A percentile compares a stretch with the other conserved stretches of the same genome.
phyloP scores from a whole-genome alignment of 2,113 vertebrate genomes.

The Meleagris gallopavo region DNA sequence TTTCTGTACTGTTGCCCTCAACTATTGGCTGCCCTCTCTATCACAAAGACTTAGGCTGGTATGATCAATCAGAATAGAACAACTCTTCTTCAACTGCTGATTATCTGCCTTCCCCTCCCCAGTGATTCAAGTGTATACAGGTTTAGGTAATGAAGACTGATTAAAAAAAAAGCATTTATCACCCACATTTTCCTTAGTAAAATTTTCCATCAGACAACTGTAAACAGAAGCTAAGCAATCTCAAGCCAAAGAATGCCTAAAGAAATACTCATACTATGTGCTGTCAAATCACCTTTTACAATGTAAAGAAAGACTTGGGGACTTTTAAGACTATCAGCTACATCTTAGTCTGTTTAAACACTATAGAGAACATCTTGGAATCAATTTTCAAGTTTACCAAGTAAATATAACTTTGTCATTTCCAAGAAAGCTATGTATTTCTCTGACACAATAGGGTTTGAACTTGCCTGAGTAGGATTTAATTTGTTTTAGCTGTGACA shows the following conservation, averaged over 20 bases:
- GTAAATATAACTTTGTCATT: neutral
- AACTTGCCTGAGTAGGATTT: neutral
- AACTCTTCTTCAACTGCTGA: neutral
- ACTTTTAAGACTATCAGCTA: neutral
- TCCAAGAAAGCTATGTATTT: neutral
- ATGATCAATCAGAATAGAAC: neutral
- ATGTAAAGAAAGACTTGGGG: neutral
- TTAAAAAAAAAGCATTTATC: neutral
- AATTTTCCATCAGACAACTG: neutral
- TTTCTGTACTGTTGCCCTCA: neutral
- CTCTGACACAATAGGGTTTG: neutral
- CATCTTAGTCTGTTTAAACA: neutral
- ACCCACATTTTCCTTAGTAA: neutral
- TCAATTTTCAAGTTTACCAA: neutral
- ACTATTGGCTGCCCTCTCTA: neutral
- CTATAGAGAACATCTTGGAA: neutral
- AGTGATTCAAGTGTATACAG: neutral
- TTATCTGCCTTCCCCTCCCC: neutral
- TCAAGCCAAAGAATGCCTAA: neutral
- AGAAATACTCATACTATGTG: neutral
- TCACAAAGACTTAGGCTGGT: neutral
- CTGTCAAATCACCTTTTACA: neutral
- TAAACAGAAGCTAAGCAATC: neutral
- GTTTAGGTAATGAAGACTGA: neutral
- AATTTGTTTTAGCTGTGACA: neutral